These are phyloP conservation scores for Rotaria sp. DNA, from an alignment of 2,888 invertebrate genomes.

Conservation along the genomic window DNA sequence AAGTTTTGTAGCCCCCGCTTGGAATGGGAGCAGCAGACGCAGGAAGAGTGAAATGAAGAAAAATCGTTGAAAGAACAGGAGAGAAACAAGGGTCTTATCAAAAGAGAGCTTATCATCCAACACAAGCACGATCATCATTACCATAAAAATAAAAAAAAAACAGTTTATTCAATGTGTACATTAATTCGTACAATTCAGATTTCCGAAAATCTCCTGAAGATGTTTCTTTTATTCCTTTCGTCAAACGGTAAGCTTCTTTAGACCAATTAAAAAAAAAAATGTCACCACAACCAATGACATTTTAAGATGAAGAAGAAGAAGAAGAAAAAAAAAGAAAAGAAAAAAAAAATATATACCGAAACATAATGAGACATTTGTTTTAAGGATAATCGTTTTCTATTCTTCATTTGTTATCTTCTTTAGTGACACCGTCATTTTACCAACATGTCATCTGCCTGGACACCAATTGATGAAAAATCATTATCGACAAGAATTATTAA, in stretches of 20 bases:
- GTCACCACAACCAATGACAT: background rate
- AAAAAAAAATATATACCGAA: background rate
- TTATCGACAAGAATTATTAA: background rate
- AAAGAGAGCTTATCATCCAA: constrained; percentile 10
- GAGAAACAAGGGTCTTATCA: constrained; percentile 15
- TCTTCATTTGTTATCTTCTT: constrained; percentile 21
- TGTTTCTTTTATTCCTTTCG: background rate
- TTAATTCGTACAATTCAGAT: background rate
- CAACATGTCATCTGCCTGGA: constrained; percentile 10
- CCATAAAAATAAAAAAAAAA: background rate
- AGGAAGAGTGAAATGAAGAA: constrained; percentile 19
- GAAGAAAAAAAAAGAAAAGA: background rate
- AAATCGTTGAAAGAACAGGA: constrained; percentile 2
- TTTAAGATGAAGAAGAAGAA: background rate
- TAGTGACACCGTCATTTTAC: background rate
- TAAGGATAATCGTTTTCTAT: background rate
- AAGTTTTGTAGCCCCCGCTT: constrained; percentile 24
- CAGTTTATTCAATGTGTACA: background rate
- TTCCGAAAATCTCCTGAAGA: background rate
- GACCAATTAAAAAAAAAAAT: constrained; percentile 5
- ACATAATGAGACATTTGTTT: background rate
- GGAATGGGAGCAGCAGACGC: constrained; percentile 24
- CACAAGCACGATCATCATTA: background rate
- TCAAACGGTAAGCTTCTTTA: background rate
- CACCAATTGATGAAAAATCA: background rate